A percentile compares a stretch with the other conserved stretches of the same genome.
These are phyloP conservation scores for Drosophila picticornis DNA, from an alignment of 2,888 invertebrate genomes.

Conservation along the genomic window DNA sequence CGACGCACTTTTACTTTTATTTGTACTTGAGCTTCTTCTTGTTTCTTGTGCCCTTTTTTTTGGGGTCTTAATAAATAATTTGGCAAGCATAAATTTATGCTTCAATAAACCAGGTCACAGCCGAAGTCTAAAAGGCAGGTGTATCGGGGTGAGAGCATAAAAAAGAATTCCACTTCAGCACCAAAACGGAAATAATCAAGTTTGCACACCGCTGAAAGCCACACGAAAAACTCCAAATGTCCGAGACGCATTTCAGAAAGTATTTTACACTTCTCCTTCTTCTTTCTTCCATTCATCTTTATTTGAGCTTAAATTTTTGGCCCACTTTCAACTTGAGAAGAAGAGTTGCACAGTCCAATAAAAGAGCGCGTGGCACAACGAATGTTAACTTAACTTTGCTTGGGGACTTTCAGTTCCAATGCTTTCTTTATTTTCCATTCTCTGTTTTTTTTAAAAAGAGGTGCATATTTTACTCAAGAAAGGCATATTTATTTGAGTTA, in stretches of 20 bases:
- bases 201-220: constrained; percentile 71
- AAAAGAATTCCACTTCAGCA: constrained; percentile 33
- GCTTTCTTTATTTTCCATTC: constrained; percentile 3
- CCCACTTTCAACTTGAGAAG: constrained; percentile 31
- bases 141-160: not conserved
- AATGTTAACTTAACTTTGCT: constrained; percentile 26
- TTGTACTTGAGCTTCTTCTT: constrained; percentile 38
- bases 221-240: constrained; percentile 61
- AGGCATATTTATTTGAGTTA: not conserved
- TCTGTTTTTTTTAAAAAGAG: not conserved
- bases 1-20: constrained; percentile 53
- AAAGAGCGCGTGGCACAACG: constrained; percentile 20
- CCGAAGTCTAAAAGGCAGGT: constrained; percentile 31
- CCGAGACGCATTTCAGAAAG: constrained; percentile 67
- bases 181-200: constrained; percentile 71
- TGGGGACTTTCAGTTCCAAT: constrained; percentile 17
- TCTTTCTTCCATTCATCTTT: constrained; percentile 18
- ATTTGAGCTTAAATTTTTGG: constrained; percentile 53
- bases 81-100: constrained; percentile 74
- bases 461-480: not conserved
- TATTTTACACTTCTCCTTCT: constrained; percentile 51
- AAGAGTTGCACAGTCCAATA: constrained; percentile 36
- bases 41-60: constrained; percentile 46
- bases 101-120: constrained; percentile 66
- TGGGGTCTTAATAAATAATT: constrained; percentile 75